These are phyloP conservation scores for Pimephales promelas DNA, from an alignment of 2,113 vertebrate species.

Conservation along the genomic window DNA sequence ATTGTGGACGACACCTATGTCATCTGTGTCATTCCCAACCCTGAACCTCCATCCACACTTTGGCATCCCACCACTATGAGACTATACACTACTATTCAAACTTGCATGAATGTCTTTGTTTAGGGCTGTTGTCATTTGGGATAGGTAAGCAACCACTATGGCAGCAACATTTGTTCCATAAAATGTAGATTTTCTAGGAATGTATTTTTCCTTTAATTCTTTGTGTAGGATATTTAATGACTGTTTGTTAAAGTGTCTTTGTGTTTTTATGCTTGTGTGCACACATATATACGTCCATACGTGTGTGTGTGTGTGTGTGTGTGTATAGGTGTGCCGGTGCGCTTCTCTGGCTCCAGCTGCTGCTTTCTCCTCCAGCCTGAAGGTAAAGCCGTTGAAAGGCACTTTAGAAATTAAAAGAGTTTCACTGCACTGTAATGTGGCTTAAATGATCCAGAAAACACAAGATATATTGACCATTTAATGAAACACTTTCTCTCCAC, in stretches of 20 bases:
- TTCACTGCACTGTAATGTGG: constrained; percentile 81
- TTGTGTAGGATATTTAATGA: not conserved
- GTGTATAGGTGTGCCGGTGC: constrained; percentile 43
- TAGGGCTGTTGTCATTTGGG: not conserved
- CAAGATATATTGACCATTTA: constrained; percentile 85
- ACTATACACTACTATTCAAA: not conserved
- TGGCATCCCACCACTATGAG: not conserved
- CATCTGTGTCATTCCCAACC: not conserved
- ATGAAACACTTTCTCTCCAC: constrained; percentile 77
- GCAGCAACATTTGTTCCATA: not conserved
- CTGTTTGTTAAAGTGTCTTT: not conserved
- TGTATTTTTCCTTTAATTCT: not conserved
- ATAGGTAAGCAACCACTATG: not conserved
- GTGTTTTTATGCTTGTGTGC: not conserved
- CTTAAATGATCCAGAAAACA: constrained; percentile 86
- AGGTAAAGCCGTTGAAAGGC: constrained; percentile 79
- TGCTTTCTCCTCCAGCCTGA: constrained; percentile 64
- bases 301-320: constrained; percentile 17
- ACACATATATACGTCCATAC: not conserved
- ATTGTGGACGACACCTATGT: not conserved
- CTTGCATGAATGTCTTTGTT: not conserved
- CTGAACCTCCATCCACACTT: not conserved
- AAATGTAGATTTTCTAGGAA: not conserved
- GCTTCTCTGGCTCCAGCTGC: constrained; percentile 57
- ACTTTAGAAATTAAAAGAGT: constrained; percentile 83